Percentiles rank a stretch among this genome's conserved stretches.
Conservation (phyloP, 2,797 vertebrate species). For the Allobates femoralis region DNA sequence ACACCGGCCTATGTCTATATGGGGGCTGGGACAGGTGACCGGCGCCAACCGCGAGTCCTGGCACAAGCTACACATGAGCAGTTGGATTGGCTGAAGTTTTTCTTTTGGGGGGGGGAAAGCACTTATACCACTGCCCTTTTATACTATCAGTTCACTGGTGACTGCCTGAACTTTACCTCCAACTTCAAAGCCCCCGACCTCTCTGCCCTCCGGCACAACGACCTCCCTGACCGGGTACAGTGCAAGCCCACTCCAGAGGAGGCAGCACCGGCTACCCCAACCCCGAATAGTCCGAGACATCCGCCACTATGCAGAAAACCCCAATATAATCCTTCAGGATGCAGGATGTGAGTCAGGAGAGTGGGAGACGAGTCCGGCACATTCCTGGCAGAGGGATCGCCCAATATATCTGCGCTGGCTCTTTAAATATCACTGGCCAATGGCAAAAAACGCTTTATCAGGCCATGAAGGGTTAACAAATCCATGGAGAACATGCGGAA, state of each 20-base stretch:
- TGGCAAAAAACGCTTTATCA: neutral
- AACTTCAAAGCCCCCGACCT: neutral
- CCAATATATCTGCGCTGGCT: neutral
- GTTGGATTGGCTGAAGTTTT: neutral
- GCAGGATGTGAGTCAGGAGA: neutral
- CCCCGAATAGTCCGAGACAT: too few species aligned
- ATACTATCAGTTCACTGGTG: neutral
- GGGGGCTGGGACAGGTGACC: neutral
- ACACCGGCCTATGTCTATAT: neutral
- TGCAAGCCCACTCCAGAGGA: too few species aligned
- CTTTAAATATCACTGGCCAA: neutral
- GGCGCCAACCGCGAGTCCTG: neutral
- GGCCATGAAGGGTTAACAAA: neutral
- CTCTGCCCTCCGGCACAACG: neutral
- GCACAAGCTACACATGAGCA: neutral
- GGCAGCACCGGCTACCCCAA: neutral
- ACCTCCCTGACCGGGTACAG: neutral
- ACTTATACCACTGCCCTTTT: neutral
- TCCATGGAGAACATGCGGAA: too few species aligned
- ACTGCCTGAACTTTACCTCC: neutral
- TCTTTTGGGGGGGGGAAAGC: neutral
- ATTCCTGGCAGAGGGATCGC: neutral
- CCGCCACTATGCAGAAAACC: too few species aligned
- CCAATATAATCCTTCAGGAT: too few species aligned
- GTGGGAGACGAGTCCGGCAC: neutral